Evolutionary conservation across 1,140 invertebrate species (phyloP), one percentile per base, ranked within the genome.

Genomic region (Microplitis mediator): DNA sequence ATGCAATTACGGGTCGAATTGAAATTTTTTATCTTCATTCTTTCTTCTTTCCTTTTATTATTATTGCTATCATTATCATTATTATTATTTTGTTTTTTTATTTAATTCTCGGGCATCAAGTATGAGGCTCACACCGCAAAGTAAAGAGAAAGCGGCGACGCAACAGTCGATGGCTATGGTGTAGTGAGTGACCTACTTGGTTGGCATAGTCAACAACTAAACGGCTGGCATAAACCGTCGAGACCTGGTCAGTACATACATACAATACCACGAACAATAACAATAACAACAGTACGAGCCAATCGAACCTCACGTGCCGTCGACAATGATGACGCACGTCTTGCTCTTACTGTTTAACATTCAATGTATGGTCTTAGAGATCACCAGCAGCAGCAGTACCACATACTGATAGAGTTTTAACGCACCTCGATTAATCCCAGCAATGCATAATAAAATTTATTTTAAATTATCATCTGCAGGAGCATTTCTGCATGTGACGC

Each of bases 101-200:
- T 31, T 50, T 54, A 23, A 54, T 67, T 50, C 65, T 77, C 74
- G 71, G 73, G 71, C 75, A 51, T 71, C 77, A 67, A 67, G 39
- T 67, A 67, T 67, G 23, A 67, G 65, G 23, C 65, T 67, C 50
- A 54, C 62, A 64, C 74, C 75, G 72, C 76, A 77, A 84, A 84
- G 72, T 75, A 77, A 84, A 84, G 82, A 84, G 82, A 84, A 84
- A 84, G 82, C 80, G 77, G 76, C 78, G 74, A 77, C 76, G 77
- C 76, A 77, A 76, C 69, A 77, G 73, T 68, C 67, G 65, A 65
- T 67, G 65, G 65, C 50, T 67, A 67, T 54, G 51, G 50, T 67
- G 65, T 45, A 45, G 39, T 45, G 39, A 45, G 39, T 45, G 39
- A 67, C 65, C 65, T 67, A 67, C 65, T 67, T 67, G 65, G 32